Percentiles rank a stretch among this genome's conserved stretches.
Evolutionary conservation across 2,113 vertebrate species (phyloP).

Genomic region (Pteropus alecto): DNA sequence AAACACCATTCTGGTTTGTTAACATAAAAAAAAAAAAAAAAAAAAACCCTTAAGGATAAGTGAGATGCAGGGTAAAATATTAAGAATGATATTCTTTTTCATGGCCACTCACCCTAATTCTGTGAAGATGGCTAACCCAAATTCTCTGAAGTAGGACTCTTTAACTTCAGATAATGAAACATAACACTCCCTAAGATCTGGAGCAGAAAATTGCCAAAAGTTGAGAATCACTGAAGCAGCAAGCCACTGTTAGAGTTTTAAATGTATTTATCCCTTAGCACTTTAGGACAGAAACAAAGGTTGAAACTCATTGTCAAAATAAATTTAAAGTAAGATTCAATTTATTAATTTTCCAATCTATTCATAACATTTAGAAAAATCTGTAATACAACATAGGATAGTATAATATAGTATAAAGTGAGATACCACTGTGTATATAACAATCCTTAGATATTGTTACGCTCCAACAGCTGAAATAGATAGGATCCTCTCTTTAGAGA

Average conservation of each 20-base stretch:
- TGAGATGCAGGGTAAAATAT: background rate
- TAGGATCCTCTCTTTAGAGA: background rate
- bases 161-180: background rate
- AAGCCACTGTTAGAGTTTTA: background rate
- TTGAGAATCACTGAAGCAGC: background rate
- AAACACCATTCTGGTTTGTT: background rate
- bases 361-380: background rate
- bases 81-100: conserved; percentile 34
- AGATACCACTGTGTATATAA: background rate
- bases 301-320: background rate
- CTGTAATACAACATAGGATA: background rate
- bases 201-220: background rate
- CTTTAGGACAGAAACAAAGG: background rate
- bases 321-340: conserved; percentile 30
- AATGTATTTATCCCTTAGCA: background rate
- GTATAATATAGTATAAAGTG: background rate
- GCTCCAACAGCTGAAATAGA: background rate
- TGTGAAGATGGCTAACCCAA: conserved; percentile 3
- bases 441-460: background rate
- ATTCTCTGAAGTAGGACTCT: conserved; percentile 22
- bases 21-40: background rate
- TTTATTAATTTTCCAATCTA: background rate
- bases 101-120: background rate
- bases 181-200: background rate
- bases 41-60: background rate